Base-by-base conservation (phyloP, 2,888 invertebrate genomes). In the Cryptops parisi region DNA sequence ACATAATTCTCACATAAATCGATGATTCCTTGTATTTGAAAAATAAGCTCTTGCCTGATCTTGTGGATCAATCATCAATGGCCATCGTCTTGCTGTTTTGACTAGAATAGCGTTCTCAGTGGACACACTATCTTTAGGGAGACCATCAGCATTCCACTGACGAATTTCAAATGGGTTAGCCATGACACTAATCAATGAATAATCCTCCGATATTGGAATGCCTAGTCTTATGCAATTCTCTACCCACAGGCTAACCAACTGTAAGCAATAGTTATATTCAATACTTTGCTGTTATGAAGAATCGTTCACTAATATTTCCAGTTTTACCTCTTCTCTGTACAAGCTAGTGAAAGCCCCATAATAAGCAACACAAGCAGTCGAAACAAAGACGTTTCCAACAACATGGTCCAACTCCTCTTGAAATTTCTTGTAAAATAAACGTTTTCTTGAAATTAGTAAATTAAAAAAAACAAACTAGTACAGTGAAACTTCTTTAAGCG, bases 61-160 rank as follows among this genome's bases (percentile, higher is more conserved):
- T 67, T 93, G 91, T 0, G 94, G 94, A 70, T 94, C 93, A 57
- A 93, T 89, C 78, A 91, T 87, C 19, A 94, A 74, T 0, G 93
- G 89, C 71, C 70, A 71, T 27, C 70, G 62, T 2, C 68, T 61
- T 2, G 68, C 68, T 47, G 66, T 60, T 4, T 69, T 71, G 39
- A 69, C 70, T 17, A 71, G 59, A 47, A 71, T 65, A 39, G 70
- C 70, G 58, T 71, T 71, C 58, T 71, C 70, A 2, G 68, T 69
- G 9, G 70, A 70, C 25, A 70, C 63, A 49, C 65, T 65, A 59
- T 70, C 69, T 48, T 67, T 62, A 3, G 70, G 70, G 44, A 70
- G 61, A 26, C 69, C 51, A n/a, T 51, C 41, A n/a, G 23, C 19
- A 23, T 50, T 68, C 70, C 70, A 47, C 72, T 73, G 58, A 79